phyloP scores from a whole-genome alignment of 92 coral and sea anemone genomes.

The Phenganax stokvisi region DNA sequence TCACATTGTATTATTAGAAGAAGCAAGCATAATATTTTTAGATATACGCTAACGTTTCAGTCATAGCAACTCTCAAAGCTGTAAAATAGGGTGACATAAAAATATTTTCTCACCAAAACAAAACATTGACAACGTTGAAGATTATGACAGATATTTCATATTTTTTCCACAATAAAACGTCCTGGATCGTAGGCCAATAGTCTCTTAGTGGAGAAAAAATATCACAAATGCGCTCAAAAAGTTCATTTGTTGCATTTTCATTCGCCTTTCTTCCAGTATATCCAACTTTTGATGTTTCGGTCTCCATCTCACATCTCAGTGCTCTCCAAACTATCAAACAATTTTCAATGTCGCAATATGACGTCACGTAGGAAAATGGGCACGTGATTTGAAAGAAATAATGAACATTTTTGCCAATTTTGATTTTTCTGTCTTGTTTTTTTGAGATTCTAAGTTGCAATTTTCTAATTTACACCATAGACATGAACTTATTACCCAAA shows the following conservation, averaged over 20 bases:
- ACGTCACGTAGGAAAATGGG: slow-evolving; percentile 2
- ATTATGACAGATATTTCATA: slow-evolving; percentile 21
- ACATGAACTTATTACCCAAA: too few relatives aligned
- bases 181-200: slow-evolving; percentile 21
- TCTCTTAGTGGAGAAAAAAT: slow-evolving; percentile 18
- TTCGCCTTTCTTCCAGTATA: neutral
- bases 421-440: too few relatives aligned
- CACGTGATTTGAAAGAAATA: slow-evolving; percentile 12
- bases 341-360: neutral
- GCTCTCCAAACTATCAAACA: neutral
- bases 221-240: neutral
- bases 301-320: slow-evolving; percentile 28
- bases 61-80: slow-evolving; percentile 1
- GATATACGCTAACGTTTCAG: neutral
- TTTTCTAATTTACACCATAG: too few relatives aligned
- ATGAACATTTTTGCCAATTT: neutral
- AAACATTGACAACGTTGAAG: slow-evolving; percentile 31
- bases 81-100: slow-evolving; percentile 12
- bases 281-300: neutral
- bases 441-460: too few relatives aligned
- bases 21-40: neutral
- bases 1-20: neutral
- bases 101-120: slow-evolving; percentile 29
- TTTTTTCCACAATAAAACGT: slow-evolving; percentile 29
- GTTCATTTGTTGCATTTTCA: neutral